Evolutionary conservation across 2,797 vertebrate species (phyloP).

Genomic region (Cirrhinus molitorella): DNA sequence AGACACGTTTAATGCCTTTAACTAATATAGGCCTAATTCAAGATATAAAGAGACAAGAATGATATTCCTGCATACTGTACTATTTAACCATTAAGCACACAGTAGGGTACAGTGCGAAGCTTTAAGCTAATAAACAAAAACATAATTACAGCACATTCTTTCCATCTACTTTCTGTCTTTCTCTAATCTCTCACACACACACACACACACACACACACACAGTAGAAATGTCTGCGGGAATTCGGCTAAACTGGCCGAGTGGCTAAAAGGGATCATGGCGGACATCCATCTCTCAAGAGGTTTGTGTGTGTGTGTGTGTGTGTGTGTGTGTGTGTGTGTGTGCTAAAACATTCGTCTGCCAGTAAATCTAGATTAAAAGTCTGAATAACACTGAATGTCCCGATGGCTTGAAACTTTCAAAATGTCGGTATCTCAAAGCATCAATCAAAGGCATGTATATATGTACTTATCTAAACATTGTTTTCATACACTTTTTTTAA

Average conservation of each 20-base stretch:
- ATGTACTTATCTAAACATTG: neutral
- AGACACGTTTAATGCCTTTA: neutral
- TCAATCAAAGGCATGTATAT: neutral
- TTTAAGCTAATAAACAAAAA: neutral
- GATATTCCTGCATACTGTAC: neutral
- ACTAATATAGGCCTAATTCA: neutral
- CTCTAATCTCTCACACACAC: neutral
- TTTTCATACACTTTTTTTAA: neutral
- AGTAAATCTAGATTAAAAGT: slow-evolving; percentile 8
- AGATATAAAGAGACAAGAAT: neutral
- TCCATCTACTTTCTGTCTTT: neutral
- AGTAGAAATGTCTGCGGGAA: neutral
- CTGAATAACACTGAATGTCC: slow-evolving; percentile 6
- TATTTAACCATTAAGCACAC: neutral
- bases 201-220: slow-evolving; percentile 16
- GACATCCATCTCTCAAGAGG: slow-evolving; percentile 45
- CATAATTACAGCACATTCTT: neutral
- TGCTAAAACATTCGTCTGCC: neutral
- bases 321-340: neutral
- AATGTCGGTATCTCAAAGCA: too few relatives aligned
- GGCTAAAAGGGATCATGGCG: slow-evolving; percentile 52
- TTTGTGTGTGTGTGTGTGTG: slow-evolving; percentile 47
- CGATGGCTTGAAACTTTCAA: neutral
- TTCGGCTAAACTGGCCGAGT: slow-evolving; percentile 44
- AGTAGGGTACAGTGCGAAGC: too few relatives aligned